Evolutionary conservation across 2,797 vertebrate genomes (phyloP).

Genomic region (Adrianichthys oophorus): DNA sequence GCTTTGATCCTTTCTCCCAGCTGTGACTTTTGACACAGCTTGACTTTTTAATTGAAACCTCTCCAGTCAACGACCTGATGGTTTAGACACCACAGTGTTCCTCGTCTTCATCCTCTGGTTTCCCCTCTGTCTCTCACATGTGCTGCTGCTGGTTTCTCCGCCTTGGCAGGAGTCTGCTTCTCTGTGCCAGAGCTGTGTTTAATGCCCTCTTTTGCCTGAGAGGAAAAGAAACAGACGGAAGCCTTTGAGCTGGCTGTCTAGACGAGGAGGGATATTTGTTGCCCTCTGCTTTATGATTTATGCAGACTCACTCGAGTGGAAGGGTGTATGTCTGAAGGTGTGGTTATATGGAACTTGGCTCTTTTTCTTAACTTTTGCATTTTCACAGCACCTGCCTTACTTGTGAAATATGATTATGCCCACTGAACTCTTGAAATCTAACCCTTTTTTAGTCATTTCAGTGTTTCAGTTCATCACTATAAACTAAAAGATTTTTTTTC

Average conservation of each 20-base stretch:
- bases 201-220: constrained; percentile 64
- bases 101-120: not conserved
- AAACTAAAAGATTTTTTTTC: no score
- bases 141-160: constrained; percentile 37
- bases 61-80: no score
- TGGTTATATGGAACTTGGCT: constrained; percentile 12
- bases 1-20: no score
- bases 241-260: constrained; percentile 73
- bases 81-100: not conserved
- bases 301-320: constrained; percentile 23
- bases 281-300: constrained; percentile 50
- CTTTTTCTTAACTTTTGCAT: not conserved
- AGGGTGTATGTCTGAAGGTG: constrained; percentile 5
- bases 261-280: constrained; percentile 68
- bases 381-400: constrained; percentile 4
- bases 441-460: constrained; percentile 1
- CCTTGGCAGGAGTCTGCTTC: constrained; percentile 25
- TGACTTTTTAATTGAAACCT: no score
- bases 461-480: no score
- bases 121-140: constrained; percentile 23
- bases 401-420: not conserved
- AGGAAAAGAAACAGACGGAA: constrained; percentile 55
- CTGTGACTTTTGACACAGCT: no score
- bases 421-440: constrained; percentile 3
- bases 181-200: constrained; percentile 50